phyloP scores from a whole-genome alignment of 2,888 invertebrate species.

The Macrophya annulata region DNA sequence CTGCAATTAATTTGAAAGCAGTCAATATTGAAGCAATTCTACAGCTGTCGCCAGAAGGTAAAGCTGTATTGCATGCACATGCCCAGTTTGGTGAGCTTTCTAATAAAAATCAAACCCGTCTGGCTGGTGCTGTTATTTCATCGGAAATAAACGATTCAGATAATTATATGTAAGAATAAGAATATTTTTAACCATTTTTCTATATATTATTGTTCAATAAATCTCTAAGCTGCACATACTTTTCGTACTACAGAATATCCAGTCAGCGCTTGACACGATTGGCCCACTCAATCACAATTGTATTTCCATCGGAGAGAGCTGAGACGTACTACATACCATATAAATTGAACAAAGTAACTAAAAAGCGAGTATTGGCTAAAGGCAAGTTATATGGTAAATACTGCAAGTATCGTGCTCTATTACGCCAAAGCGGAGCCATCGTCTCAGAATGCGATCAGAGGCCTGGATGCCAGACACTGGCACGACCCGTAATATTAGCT shows the following conservation, averaged over 20 bases:
- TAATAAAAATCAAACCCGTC: background rate
- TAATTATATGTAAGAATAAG: background rate
- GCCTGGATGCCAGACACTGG: background rate
- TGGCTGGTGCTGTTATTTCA: background rate
- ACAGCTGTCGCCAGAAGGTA: background rate
- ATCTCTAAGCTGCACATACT: background rate
- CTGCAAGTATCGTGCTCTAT: background rate
- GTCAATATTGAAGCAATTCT: no score
- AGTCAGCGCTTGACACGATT: background rate
- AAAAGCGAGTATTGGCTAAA: background rate
- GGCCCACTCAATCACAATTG: background rate
- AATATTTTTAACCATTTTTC: background rate
- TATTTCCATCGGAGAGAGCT: background rate
- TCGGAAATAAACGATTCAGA: background rate
- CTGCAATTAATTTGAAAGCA: no score
- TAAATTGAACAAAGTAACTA: background rate
- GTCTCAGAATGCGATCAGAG: background rate
- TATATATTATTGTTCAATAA: background rate
- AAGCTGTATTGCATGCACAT: background rate
- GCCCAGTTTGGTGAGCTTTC: background rate
- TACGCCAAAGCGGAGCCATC: slow-evolving; percentile 10
- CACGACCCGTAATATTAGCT: slow-evolving; percentile 10
- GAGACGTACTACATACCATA: background rate
- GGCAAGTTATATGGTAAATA: slow-evolving; percentile 3
- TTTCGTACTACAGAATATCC: background rate